phyloP scores from a whole-genome alignment of 1,140 invertebrate species.

The Nylanderia fulva region DNA sequence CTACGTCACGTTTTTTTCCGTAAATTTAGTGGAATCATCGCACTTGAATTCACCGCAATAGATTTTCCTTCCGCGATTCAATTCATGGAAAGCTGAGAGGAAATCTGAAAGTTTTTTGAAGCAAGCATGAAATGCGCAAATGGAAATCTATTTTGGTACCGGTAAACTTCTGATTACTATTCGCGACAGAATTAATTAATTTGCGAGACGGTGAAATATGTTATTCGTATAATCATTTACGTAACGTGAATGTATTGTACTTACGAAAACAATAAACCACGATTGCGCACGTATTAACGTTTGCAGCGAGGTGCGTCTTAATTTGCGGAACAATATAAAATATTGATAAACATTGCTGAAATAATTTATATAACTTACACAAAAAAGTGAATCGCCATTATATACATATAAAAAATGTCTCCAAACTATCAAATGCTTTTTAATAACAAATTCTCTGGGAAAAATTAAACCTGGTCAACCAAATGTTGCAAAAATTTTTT shows the following conservation, averaged over 20 bases:
- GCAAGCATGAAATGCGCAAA: not conserved
- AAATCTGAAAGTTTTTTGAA: not conserved
- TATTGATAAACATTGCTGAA: not conserved
- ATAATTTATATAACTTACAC: not conserved
- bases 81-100: slow-evolving; percentile 25
- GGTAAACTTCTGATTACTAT: not conserved
- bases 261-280: not conserved
- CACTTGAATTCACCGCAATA: not conserved
- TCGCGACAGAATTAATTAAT: not conserved
- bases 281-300: not conserved
- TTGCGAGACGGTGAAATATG: not conserved
- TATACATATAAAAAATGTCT: not conserved
- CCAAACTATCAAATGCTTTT: too few relatives aligned
- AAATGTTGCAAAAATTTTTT: not conserved
- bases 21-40: not conserved
- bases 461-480: not conserved
- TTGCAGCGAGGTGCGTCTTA: not conserved
- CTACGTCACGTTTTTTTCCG: not conserved
- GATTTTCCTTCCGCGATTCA: slow-evolving; percentile 22
- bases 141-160: not conserved
- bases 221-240: slow-evolving; percentile 15
- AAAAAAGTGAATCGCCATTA: not conserved
- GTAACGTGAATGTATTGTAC: slow-evolving; percentile 8
- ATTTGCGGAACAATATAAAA: slow-evolving; percentile 19
- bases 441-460: too few relatives aligned